phyloP scores from a whole-genome alignment of 2,113 vertebrate genomes.

The Macquaria australasica region DNA sequence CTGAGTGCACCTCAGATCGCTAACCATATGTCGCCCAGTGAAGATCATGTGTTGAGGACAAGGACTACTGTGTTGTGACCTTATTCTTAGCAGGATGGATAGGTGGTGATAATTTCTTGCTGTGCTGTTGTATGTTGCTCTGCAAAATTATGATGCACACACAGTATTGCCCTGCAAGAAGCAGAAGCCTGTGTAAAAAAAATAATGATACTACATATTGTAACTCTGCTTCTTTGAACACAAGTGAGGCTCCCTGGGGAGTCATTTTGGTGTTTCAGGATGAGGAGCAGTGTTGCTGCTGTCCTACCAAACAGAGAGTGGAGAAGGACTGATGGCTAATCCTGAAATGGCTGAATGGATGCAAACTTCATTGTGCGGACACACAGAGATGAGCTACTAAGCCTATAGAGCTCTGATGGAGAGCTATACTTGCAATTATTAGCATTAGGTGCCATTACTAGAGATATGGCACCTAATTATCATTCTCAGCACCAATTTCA shows the following conservation, averaged over 20 bases:
- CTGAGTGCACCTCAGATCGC: not conserved
- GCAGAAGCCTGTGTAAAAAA: not conserved
- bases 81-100: not conserved
- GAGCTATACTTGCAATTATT: not conserved
- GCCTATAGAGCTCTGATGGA: not conserved
- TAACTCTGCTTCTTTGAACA: not conserved
- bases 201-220: not conserved
- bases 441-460: not conserved
- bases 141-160: not conserved
- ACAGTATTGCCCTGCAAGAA: not conserved
- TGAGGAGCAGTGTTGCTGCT: not conserved
- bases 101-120: not conserved
- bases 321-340: not conserved
- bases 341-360: conserved; percentile 25
- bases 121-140: not conserved
- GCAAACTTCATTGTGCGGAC: not conserved
- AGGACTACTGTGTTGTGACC: not conserved
- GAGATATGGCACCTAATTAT: not conserved
- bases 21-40: not conserved
- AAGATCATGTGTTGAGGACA: not conserved
- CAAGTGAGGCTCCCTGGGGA: not conserved
- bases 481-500: not conserved
- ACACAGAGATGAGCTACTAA: not conserved
- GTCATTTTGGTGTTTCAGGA: not conserved
- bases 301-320: not conserved